Conservation (phyloP, 2,888 invertebrate species). For the Branchipolynoe longqiensis region DNA sequence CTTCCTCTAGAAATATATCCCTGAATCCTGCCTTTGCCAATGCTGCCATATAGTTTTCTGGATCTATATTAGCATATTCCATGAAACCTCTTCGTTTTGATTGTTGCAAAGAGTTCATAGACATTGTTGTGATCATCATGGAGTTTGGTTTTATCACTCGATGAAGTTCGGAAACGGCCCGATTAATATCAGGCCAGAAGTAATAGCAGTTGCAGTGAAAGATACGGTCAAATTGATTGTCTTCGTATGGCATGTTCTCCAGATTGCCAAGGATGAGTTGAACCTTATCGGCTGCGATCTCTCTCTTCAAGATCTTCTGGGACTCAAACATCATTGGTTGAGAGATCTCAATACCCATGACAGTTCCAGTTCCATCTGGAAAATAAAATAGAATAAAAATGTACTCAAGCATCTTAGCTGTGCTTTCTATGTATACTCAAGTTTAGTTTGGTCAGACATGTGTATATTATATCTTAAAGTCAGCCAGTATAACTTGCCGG, state of each 20-base stretch:
- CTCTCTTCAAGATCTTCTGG: slow-evolving; percentile 59
- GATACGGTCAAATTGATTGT: slow-evolving; percentile 72
- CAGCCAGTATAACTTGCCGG: no score
- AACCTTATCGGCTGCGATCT: slow-evolving; percentile 71
- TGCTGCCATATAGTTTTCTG: slow-evolving; percentile 71
- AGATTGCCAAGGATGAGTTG: slow-evolving; percentile 69
- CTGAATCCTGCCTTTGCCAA: slow-evolving; percentile 73
- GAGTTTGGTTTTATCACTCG: slow-evolving; percentile 76
- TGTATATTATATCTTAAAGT: no score
- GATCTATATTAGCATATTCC: slow-evolving; percentile 70
- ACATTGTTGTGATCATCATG: slow-evolving; percentile 71
- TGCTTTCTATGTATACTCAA: no score
- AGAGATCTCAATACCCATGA: slow-evolving; percentile 76
- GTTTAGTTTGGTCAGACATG: no score
- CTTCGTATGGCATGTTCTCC: slow-evolving; percentile 70
- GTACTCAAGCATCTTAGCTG: no score
- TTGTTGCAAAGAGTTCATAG: slow-evolving; percentile 64
- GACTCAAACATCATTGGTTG: slow-evolving; percentile 70
- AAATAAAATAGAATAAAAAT: no score
- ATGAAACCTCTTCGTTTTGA: slow-evolving; percentile 65
- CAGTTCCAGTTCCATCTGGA: slow-evolving; percentile 72
- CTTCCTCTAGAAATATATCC: slow-evolving; percentile 68
- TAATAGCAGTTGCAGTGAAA: slow-evolving; percentile 78
- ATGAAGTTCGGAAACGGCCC: slow-evolving; percentile 70
- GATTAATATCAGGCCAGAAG: slow-evolving; percentile 74